Evolutionary conservation across 2,113 vertebrate species (phyloP), one percentile per base, ranked within the genome.

Genomic region (Cacatua alba): DNA sequence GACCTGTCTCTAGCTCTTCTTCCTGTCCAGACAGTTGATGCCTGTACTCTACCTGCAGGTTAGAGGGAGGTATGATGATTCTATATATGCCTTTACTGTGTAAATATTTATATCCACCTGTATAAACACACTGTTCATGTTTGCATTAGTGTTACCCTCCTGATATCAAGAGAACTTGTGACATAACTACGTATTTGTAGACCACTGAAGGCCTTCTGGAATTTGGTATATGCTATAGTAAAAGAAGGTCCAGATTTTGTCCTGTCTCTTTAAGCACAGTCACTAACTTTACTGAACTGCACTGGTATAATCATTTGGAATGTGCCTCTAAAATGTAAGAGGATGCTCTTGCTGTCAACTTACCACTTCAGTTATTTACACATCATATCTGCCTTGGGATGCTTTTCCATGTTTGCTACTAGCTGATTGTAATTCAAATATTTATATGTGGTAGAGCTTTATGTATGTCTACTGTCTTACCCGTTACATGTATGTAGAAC

Each of bases 311-410:
- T 53, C 46, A 70, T 75, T 46, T 70, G 65, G 63, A 62, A 64
- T 52, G 14, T 44, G 26, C 43, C 52, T 87, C 26, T 82, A 48
- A 83, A 80, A 69, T 55, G 23, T 2, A 74, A n/a, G 21, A 92
- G 15, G 39, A 62, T 80, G 52, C 46, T 82, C 63, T 72, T 90
- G 49, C 49, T 81, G 25, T 79, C 44, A 84, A 1, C 78, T 79
- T 74, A 68, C 20, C 28, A 46, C 48, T 91, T 94, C 39, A 87
- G 8, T 88, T 92, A 92, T 92, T 91, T 86, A 86, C 82, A 57
- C 75, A 29, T 46, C 10, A 6, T 44, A 26, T 72, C 82, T 95
- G 48, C 46, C 49, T 93, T 7, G 4, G 37, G 46, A 39, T 86
- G 70, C 23, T 67, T 92, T 93, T 92, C 60, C 26, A n/a, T 1